phyloP scores from a whole-genome alignment of 92 coral and sea anemone species.

The Epizoanthus stellaris region DNA sequence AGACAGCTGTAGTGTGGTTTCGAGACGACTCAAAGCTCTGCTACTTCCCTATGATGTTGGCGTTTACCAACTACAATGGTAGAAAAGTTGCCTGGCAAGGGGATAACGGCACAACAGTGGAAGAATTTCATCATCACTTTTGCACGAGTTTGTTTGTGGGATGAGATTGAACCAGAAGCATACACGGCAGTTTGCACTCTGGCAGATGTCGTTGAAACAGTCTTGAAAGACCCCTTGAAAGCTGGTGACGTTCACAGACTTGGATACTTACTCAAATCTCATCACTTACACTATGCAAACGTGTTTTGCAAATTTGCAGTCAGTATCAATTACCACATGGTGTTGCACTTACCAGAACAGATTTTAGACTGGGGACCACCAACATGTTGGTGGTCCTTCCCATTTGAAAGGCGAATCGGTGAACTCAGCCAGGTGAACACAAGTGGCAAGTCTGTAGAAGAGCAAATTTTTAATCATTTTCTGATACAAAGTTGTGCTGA shows the following conservation, averaged over 20 bases:
- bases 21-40: constrained; percentile 36
- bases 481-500: constrained; percentile 16
- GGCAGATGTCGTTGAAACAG: constrained; percentile 35
- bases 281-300: constrained; percentile 22
- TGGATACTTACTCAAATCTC: constrained; percentile 16
- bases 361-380: constrained; percentile 48
- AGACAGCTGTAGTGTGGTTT: not conserved
- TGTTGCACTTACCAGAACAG: constrained; percentile 42
- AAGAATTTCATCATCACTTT: no score
- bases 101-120: constrained; percentile 46
- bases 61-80: constrained; percentile 41
- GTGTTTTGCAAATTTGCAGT: constrained; percentile 41
- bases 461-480: constrained; percentile 34
- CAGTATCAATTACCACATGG: constrained; percentile 53
- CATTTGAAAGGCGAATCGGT: constrained; percentile 40
- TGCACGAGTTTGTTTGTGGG: constrained; percentile 38
- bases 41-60: constrained; percentile 50
- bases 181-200: constrained; percentile 26
- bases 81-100: constrained; percentile 20
- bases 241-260: not conserved
- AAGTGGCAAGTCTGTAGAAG: constrained; percentile 49
- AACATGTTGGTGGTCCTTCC: constrained; percentile 48
- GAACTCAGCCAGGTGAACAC: constrained; percentile 33
- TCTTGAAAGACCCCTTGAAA: constrained; percentile 8
- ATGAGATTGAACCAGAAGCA: constrained; percentile 13